These are phyloP conservation scores for Neosilurus mollespiculum DNA, from an alignment of 2,797 vertebrate species.

Conservation along the genomic window DNA sequence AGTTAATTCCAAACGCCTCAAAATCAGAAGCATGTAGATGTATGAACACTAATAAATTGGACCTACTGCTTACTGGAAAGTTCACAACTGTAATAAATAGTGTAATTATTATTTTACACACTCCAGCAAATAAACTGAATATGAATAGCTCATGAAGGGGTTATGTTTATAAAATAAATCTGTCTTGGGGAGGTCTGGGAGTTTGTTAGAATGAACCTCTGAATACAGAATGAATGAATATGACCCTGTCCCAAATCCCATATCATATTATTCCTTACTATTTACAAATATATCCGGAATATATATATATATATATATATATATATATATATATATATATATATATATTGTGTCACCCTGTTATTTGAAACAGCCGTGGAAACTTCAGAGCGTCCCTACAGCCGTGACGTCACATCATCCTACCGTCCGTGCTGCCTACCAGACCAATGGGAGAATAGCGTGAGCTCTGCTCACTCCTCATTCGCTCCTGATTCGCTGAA, in stretches of 20 bases:
- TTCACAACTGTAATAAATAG: not conserved
- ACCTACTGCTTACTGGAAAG: not conserved
- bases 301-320: no score
- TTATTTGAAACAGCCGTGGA: not conserved
- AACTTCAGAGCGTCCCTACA: not conserved
- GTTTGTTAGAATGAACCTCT: not conserved
- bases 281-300: not conserved
- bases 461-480: slow-evolving; percentile 81
- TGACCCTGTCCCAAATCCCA: not conserved
- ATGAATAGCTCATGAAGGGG: not conserved
- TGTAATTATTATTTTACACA: not conserved
- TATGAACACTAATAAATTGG: not conserved
- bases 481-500: slow-evolving; percentile 63
- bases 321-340: no score
- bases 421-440: slow-evolving; percentile 60
- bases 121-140: not conserved
- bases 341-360: not conserved
- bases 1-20: not conserved
- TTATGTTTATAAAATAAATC: not conserved
- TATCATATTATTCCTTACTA: not conserved
- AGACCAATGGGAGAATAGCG: slow-evolving; percentile 73
- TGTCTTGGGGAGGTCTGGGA: not conserved
- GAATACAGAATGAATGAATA: no score
- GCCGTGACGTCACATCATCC: slow-evolving; percentile 82
- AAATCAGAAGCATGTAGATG: not conserved